Evolutionary conservation across 2,113 vertebrate genomes (phyloP).

Genomic region (Stigmatopora argus): DNA sequence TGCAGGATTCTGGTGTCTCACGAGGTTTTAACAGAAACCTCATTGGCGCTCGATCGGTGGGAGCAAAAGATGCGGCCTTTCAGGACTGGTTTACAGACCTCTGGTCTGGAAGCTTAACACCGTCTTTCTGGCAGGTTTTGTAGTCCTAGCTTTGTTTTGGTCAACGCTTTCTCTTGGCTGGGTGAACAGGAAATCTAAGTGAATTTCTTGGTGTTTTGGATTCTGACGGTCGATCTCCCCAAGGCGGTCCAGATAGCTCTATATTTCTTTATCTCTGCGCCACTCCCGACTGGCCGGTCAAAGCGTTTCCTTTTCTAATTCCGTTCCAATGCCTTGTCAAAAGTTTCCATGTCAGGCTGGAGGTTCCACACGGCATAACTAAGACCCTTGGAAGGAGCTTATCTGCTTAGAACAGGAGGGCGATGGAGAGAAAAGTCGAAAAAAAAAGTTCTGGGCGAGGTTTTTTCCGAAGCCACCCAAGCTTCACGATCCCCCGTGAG

Average conservation of each 20-base stretch:
- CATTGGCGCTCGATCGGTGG: no score
- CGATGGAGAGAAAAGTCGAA: constrained; percentile 49
- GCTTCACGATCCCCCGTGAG: constrained; percentile 46
- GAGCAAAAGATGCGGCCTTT: no score
- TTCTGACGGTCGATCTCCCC: not conserved
- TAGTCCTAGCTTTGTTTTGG: no score
- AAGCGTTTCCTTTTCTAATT: constrained; percentile 41
- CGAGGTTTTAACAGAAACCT: no score
- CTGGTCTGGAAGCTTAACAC: no score
- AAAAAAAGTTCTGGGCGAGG: constrained; percentile 43
- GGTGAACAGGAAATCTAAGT: not conserved
- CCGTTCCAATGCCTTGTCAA: constrained; percentile 51
- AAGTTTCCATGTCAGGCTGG: constrained; percentile 54
- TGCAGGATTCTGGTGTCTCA: no score
- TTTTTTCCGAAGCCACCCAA: constrained; percentile 56
- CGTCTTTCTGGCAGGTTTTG: no score
- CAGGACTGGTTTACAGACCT: no score
- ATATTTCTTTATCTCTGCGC: not conserved
- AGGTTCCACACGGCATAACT: constrained; percentile 62
- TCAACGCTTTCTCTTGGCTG: no score
- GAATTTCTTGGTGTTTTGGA: not conserved
- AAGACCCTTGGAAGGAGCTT: constrained; percentile 67
- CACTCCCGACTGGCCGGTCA: not conserved
- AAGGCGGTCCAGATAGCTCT: not conserved
- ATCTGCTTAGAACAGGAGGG: constrained; percentile 68